Percentiles rank a stretch among this genome's conserved stretches.
Evolutionary conservation across 2,888 invertebrate genomes (phyloP).

Genomic region (Orchestes rusci): DNA sequence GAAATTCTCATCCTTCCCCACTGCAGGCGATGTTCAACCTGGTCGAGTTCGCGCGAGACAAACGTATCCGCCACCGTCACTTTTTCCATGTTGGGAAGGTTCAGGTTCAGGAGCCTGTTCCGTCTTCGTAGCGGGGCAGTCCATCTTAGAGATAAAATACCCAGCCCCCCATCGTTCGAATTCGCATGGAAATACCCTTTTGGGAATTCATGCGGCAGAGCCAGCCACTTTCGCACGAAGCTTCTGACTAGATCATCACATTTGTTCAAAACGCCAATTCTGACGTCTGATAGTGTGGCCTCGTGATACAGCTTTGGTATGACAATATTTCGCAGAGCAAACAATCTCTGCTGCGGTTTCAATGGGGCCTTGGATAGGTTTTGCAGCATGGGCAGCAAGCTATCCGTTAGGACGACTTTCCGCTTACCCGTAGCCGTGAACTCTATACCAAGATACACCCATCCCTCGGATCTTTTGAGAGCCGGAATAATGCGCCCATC

Average conservation of each 20-base stretch:
- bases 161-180: background rate
- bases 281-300: slow-evolving; percentile 1
- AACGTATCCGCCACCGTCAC: background rate
- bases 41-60: background rate
- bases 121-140: background rate
- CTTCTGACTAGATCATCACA: background rate
- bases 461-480: background rate
- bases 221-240: background rate
- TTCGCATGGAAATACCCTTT: background rate
- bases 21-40: background rate
- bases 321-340: slow-evolving; percentile 1
- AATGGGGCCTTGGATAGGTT: slow-evolving; percentile 3
- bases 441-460: background rate
- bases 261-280: slow-evolving; percentile 1
- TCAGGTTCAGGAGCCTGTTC: background rate
- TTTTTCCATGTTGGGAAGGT: background rate
- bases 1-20: too few relatives aligned
- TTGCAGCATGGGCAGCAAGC: background rate
- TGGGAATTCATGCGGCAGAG: background rate
- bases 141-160: background rate
- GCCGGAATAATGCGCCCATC: background rate
- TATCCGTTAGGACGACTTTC: background rate
- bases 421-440: background rate
- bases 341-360: slow-evolving; percentile 7
- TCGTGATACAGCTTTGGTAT: slow-evolving; percentile 7